Base-by-base conservation (phyloP, 2,113 vertebrate species). In the Boleophthalmus pectinirostris region DNA sequence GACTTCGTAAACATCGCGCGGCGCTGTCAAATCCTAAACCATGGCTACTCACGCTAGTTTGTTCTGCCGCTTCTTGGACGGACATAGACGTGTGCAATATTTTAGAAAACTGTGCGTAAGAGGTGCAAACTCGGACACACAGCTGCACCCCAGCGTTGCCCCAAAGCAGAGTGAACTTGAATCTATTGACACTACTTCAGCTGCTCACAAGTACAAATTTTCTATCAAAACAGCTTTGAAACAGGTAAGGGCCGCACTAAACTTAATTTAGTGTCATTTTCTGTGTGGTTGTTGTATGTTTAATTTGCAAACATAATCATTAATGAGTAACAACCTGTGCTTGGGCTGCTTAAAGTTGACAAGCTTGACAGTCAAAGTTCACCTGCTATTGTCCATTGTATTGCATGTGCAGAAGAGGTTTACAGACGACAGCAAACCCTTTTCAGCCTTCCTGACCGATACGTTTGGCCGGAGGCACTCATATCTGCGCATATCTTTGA, bases 401-500 rank as follows among this genome's bases (percentile, higher is more conserved):
- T 20, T 13, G 70, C 70, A 14, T 35, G 23, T 80, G 23, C 84
- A 95, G 95, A 91, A 90, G 43, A 92, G 91, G 75, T 82, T 94
- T 1, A 79, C 68, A 29, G 87, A 92, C 16, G 84, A 88, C 0
- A 64, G 77, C 7, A 70, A 81, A 1, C 96, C 97, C 11, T 97
- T 98, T 84, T 98, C 98, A 0, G 88, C 93, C 9, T 97, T 99
- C 86, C 84, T 99, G 85, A 97, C 93, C 0, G 98, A 99, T 88
- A 87, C 76, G 69, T 98, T 98, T 66, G 96, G 95, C 38, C 94
- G 98, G 33, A 93, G 86, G 16, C 98, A 99, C 92, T 98, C 87
- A 86, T 99, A 99, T 85, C 93, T 99, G 57, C 88, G 98, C n/a
- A 96, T 99, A 78, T 98, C 97, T 0, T 89, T 99, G 83, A 99